These are phyloP conservation scores for Parasteatoda lunata DNA, from an alignment of 2,888 invertebrate species.

Conservation along the genomic window DNA sequence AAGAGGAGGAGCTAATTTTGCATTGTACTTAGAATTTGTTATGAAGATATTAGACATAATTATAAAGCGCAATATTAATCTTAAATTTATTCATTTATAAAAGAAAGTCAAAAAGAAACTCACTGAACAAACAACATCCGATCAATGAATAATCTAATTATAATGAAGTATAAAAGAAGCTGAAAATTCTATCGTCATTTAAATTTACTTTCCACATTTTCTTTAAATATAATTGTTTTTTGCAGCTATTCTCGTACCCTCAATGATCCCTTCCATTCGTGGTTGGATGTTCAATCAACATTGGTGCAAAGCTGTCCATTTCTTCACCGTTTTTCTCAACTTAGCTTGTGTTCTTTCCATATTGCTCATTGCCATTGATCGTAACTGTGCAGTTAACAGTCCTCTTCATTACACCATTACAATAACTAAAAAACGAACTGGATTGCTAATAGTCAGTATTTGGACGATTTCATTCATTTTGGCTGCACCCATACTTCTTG, in stretches of 20 bases:
- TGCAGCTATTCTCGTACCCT: conserved; percentile 75
- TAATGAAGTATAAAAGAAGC: not conserved
- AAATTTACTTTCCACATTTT: not conserved
- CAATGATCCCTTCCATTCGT: conserved; percentile 74
- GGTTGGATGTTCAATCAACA: conserved; percentile 72
- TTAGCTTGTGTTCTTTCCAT: conserved; percentile 80
- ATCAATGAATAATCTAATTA: not conserved
- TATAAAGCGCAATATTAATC: not conserved
- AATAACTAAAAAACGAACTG: conserved; percentile 75
- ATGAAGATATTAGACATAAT: not conserved
- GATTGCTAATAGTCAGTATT: conserved; percentile 74
- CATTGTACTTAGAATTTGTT: not conserved
- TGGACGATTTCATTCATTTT: conserved; percentile 75
- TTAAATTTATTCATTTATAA: not conserved
- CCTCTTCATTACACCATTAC: conserved; percentile 80
- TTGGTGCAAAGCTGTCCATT: conserved; percentile 79
- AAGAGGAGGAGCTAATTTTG: no score
- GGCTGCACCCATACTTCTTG: conserved; percentile 71
- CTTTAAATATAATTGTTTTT: not conserved
- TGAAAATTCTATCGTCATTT: not conserved
- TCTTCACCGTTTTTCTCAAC: conserved; percentile 78
- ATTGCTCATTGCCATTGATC: conserved; percentile 80
- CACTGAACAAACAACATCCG: not conserved
- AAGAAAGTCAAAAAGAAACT: not conserved
- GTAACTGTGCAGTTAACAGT: conserved; percentile 81